Evolutionary conservation across 2,888 invertebrate genomes (phyloP).

Genomic region (Enchytraeus crypticus): DNA sequence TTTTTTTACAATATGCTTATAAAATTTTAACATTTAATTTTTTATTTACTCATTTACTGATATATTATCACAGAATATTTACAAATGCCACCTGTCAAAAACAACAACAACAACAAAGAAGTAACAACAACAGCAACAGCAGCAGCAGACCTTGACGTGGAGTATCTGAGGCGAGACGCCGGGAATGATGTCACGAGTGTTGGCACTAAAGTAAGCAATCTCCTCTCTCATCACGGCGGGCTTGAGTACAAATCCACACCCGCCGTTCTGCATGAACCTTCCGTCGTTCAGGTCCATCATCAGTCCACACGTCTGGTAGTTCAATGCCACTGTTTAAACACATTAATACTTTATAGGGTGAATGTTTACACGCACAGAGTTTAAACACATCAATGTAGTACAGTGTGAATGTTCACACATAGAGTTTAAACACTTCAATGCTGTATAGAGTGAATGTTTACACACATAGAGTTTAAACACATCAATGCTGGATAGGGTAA

Average conservation of each 20-base stretch:
- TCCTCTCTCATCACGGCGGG: constrained; percentile 55
- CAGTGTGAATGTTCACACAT: constrained; percentile 56
- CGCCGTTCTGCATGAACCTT: constrained; percentile 56
- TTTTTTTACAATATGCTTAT: too few relatives aligned
- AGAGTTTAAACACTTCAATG: constrained; percentile 41
- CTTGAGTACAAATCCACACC: constrained; percentile 57
- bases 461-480: background rate
- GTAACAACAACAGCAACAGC: too few relatives aligned
- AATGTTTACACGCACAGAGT: background rate
- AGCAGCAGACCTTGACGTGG: constrained; percentile 52
- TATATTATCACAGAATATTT: too few relatives aligned
- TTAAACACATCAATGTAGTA: background rate
- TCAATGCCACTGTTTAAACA: constrained; percentile 51
- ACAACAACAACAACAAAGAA: too few relatives aligned
- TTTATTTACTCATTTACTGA: too few relatives aligned
- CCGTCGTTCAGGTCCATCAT: constrained; percentile 59
- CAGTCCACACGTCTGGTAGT: constrained; percentile 56
- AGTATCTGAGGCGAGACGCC: constrained; percentile 51
- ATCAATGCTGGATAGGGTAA: constrained; percentile 47
- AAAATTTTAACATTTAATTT: too few relatives aligned
- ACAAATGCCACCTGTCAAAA: too few relatives aligned
- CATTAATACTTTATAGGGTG: background rate
- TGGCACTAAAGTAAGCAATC: constrained; percentile 49
- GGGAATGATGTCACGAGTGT: constrained; percentile 48
- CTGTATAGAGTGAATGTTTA: background rate